Conservation (phyloP, 2,888 invertebrate genomes). For the Quadroppia sp. region DNA sequence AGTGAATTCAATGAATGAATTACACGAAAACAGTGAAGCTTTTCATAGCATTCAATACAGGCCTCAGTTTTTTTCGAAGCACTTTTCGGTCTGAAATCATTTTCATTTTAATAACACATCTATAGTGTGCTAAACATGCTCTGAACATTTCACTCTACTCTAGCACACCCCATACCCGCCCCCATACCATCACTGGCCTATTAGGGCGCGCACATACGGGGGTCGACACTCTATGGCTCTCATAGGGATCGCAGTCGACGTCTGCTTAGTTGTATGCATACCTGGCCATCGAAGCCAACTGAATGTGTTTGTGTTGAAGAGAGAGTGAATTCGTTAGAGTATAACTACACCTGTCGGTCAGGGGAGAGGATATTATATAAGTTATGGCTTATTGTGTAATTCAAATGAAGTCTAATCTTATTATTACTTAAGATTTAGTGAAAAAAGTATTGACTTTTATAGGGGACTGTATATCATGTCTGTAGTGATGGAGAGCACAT, state of each 20-base stretch:
- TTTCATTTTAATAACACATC: conserved; percentile 41
- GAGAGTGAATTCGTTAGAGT: conserved; percentile 1
- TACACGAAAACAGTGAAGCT: background rate
- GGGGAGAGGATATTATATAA: conserved; percentile 23
- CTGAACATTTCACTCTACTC: conserved; percentile 14
- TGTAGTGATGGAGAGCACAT: background rate
- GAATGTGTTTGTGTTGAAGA: background rate
- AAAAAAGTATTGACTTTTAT: background rate
- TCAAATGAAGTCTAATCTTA: background rate
- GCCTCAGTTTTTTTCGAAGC: conserved; percentile 15
- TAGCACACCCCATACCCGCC: background rate
- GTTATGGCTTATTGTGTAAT: background rate
- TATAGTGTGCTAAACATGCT: conserved; percentile 37
- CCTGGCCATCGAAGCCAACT: conserved; percentile 18
- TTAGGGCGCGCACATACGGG: background rate
- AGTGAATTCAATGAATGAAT: background rate
- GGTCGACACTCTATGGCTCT: background rate
- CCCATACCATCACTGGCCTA: background rate
- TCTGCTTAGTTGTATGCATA: conserved; percentile 2
- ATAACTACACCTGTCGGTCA: conserved; percentile 31
- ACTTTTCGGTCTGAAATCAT: conserved; percentile 33
- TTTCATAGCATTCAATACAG: conserved; percentile 18
- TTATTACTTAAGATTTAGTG: background rate
- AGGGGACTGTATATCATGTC: background rate
- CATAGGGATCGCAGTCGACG: background rate